These are phyloP conservation scores for Lithophane socia DNA, from an alignment of 2,888 invertebrate species.

Conservation along the genomic window DNA sequence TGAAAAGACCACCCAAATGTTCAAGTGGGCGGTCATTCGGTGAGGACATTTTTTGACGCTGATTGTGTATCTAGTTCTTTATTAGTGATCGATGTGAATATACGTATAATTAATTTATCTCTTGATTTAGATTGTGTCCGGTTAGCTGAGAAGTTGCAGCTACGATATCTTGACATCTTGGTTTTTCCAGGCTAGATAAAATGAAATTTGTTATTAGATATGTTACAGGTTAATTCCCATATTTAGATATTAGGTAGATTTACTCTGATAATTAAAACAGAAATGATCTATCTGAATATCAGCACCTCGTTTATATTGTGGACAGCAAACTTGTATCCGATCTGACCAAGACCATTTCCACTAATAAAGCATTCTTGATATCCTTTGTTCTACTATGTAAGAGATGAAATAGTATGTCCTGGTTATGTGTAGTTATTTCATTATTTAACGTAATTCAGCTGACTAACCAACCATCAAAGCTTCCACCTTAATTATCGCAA, in stretches of 20 bases:
- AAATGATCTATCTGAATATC: not conserved
- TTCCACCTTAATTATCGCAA: slow-evolving; percentile 59
- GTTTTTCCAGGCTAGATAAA: slow-evolving; percentile 28
- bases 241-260: not conserved
- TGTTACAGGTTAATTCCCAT: not conserved
- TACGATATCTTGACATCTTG: slow-evolving; percentile 5
- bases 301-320: not conserved
- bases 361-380: too few relatives aligned
- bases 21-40: too few relatives aligned
- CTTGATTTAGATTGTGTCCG: slow-evolving; percentile 38
- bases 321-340: not conserved
- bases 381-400: not conserved
- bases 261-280: not conserved
- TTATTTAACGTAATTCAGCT: slow-evolving; percentile 1
- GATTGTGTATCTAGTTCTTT: too few relatives aligned
- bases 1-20: too few relatives aligned
- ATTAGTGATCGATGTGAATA: too few relatives aligned
- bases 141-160: slow-evolving; percentile 47
- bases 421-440: not conserved
- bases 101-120: slow-evolving; percentile 33
- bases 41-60: too few relatives aligned
- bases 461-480: slow-evolving; percentile 39
- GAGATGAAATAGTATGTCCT: too few relatives aligned
- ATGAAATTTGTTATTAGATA: not conserved
- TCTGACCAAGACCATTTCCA: not conserved